These are phyloP conservation scores for Nephrotoma flavescens DNA, from an alignment of 2,888 invertebrate species.

Conservation along the genomic window DNA sequence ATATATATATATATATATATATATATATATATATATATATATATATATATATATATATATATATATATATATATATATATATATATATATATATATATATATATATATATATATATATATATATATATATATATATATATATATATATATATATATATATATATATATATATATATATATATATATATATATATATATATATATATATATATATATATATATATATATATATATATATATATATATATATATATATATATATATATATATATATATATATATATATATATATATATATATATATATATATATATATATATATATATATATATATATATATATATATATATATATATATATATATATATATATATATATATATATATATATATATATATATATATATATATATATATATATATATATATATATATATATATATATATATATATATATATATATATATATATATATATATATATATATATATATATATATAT, in stretches of 20 bases:
- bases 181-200: background rate
- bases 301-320: background rate
- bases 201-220: background rate
- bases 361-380: background rate
- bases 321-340: background rate
- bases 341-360: background rate
- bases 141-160: background rate
- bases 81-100: background rate
- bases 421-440: background rate
- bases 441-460: background rate
- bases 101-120: background rate
- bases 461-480: background rate
- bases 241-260: background rate
- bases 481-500: background rate
- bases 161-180: background rate
- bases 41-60: background rate
- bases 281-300: background rate
- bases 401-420: background rate
- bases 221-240: background rate
- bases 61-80: background rate
- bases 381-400: background rate
- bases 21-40: background rate
- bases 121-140: background rate
- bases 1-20: background rate
- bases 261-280: background rate